Percentiles rank a stretch among this genome's conserved stretches.
Evolutionary conservation across 2,888 invertebrate species (phyloP).

Genomic region (Melieria picta): DNA sequence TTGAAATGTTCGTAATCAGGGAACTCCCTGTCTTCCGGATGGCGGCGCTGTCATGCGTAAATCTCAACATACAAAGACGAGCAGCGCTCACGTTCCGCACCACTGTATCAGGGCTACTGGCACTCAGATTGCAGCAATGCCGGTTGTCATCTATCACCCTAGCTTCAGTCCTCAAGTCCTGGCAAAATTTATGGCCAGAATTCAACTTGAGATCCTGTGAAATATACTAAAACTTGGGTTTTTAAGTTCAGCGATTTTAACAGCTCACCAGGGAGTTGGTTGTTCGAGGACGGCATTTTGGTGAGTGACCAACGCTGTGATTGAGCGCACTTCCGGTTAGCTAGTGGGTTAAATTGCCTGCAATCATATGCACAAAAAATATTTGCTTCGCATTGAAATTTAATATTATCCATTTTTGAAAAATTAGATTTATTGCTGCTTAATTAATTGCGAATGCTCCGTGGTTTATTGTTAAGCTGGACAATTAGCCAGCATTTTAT

Average conservation of each 20-base stretch:
- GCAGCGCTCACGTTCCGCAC: constrained; percentile 41
- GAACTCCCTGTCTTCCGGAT: constrained; percentile 1
- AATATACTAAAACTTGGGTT: not conserved
- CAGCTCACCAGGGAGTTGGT: not conserved
- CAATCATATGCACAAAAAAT: constrained; percentile 4
- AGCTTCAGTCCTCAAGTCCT: too few relatives aligned
- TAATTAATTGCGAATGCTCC: too few relatives aligned
- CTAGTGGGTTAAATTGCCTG: constrained; percentile 55
- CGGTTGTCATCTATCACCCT: too few relatives aligned
- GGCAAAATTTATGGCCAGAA: constrained; percentile 55
- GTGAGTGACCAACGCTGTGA: constrained; percentile 50
- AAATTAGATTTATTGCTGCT: too few relatives aligned
- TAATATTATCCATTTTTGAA: too few relatives aligned
- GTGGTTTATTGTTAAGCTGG: too few relatives aligned
- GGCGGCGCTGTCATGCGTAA: not conserved
- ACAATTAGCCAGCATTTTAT: too few relatives aligned
- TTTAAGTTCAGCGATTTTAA: not conserved
- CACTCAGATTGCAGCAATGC: constrained; percentile 38
- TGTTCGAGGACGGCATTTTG: not conserved
- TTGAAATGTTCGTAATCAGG: not conserved
- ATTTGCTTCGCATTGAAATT: too few relatives aligned
- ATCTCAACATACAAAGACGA: not conserved
- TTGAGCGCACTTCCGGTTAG: constrained; percentile 61
- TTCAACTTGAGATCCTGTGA: constrained; percentile 2
- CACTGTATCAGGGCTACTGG: constrained; percentile 58